phyloP scores from a whole-genome alignment of 2,113 vertebrate genomes.

The Odocoileus hemionus region DNA sequence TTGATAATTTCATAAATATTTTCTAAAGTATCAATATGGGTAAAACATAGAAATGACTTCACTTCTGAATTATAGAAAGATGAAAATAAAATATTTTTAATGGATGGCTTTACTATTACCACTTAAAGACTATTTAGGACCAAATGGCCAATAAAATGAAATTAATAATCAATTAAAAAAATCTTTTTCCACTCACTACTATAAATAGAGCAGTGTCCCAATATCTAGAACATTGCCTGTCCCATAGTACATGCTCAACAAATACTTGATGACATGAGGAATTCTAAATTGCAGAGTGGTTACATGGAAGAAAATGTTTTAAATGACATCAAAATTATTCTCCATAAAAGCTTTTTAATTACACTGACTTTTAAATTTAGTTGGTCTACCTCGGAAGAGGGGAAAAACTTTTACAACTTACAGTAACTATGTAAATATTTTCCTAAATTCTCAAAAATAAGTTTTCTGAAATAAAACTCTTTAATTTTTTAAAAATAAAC shows the following conservation, averaged over 20 bases:
- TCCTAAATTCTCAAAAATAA: not conserved
- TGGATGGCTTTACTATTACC: not conserved
- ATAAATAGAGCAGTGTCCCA: not conserved
- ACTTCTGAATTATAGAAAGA: not conserved
- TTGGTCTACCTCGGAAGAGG: not conserved
- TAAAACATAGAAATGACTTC: conserved; percentile 4
- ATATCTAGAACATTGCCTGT: not conserved
- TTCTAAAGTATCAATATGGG: not conserved
- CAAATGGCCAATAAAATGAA: not conserved
- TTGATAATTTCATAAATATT: not conserved
- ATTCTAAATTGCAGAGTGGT: not conserved
- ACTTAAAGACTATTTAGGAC: not conserved
- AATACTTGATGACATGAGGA: not conserved
- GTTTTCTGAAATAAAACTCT: conserved; percentile 1
- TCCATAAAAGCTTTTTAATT: not conserved
- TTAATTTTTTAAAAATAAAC: not conserved
- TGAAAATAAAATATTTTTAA: not conserved
- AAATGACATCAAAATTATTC: not conserved
- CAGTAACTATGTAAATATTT: not conserved
- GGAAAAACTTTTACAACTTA: not conserved
- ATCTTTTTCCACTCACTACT: not conserved
- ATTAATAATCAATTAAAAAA: not conserved
- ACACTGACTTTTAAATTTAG: not conserved
- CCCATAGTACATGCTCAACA: not conserved
- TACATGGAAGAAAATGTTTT: not conserved